Percentiles rank a stretch among this genome's conserved stretches.
phyloP scores from a whole-genome alignment of 1,140 invertebrate species.

The Pogonus chalceus region DNA sequence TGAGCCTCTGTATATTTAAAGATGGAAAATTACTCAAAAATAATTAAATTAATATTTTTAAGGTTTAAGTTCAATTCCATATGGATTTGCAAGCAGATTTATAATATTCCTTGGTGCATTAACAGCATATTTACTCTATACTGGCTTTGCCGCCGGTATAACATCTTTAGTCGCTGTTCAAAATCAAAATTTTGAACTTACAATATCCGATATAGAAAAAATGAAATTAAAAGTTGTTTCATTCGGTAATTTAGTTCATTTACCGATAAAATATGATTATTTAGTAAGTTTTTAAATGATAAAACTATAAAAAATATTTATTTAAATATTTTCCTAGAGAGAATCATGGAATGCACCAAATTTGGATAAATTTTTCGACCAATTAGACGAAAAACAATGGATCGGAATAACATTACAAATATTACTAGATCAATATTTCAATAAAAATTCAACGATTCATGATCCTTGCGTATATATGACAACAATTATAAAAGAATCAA shows the following conservation, averaged over 20 bases:
- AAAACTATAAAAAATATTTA: neutral
- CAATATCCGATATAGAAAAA: neutral
- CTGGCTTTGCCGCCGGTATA: slow-evolving; percentile 27
- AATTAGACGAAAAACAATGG: slow-evolving; percentile 15
- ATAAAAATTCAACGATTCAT: neutral
- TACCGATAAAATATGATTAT: slow-evolving; percentile 4
- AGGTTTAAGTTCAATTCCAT: slow-evolving; percentile 22
- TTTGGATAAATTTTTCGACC: slow-evolving; percentile 13
- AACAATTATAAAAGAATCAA: neutral
- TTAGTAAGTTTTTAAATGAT: slow-evolving; percentile 4
- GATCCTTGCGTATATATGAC: slow-evolving; percentile 1
- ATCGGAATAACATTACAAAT: slow-evolving; percentile 18
- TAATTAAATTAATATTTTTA: neutral
- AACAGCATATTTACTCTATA: slow-evolving; percentile 26
- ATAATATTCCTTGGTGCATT: slow-evolving; percentile 26
- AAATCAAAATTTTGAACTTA: slow-evolving; percentile 14
- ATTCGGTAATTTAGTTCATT: neutral
- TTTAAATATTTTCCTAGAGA: slow-evolving; percentile 13
- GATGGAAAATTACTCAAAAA: neutral
- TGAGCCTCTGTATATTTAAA: slow-evolving; percentile 1
- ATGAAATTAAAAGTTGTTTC: slow-evolving; percentile 9
- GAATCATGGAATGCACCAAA: slow-evolving; percentile 10
- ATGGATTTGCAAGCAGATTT: slow-evolving; percentile 21
- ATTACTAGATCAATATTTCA: slow-evolving; percentile 13
- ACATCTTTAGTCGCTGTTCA: slow-evolving; percentile 24